Evolutionary conservation across 2,113 vertebrate species (phyloP).

Genomic region (Rhabdomys dilectus): DNA sequence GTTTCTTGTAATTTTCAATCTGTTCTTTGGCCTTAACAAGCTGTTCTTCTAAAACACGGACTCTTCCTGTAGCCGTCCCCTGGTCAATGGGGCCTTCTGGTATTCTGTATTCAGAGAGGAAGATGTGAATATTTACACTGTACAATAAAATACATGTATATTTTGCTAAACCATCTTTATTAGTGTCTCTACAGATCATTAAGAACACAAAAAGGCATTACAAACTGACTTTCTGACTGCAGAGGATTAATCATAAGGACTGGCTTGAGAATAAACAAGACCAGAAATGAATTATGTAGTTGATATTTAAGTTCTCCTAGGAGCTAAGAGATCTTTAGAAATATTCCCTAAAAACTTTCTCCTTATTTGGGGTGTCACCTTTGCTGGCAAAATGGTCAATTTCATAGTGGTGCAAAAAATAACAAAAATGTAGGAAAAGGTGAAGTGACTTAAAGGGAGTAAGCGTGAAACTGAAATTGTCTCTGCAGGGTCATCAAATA

Average conservation of each 20-base stretch:
- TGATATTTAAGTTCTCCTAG: conserved; percentile 11
- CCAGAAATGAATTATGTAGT: conserved; percentile 14
- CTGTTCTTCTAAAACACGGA: conserved; percentile 97
- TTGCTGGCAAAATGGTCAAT: conserved; percentile 8
- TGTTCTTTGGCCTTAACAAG: conserved; percentile 98
- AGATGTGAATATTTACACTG: conserved; percentile 49
- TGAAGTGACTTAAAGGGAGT: not conserved
- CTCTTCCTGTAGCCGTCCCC: conserved; percentile 92
- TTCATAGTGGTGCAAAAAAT: conserved; percentile 33
- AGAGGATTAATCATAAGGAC: conserved; percentile 11
- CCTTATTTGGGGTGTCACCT: not conserved
- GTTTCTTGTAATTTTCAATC: conserved; percentile 96
- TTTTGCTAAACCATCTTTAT: conserved; percentile 47
- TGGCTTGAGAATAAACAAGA: conserved; percentile 17
- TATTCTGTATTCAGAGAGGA: conserved; percentile 90
- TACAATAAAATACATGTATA: conserved; percentile 35
- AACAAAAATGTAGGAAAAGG: not conserved
- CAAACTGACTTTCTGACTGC: conserved; percentile 11
- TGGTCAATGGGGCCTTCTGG: conserved; percentile 96
- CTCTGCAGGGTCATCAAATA: not conserved
- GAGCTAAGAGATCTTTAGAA: conserved; percentile 22
- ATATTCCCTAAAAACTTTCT: conserved; percentile 15
- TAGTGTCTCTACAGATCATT: conserved; percentile 9
- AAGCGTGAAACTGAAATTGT: not conserved
- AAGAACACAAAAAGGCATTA: conserved; percentile 9